These are phyloP conservation scores for Tympanoctomys barrerae DNA, from an alignment of 2,797 vertebrate species.

Conservation along the genomic window DNA sequence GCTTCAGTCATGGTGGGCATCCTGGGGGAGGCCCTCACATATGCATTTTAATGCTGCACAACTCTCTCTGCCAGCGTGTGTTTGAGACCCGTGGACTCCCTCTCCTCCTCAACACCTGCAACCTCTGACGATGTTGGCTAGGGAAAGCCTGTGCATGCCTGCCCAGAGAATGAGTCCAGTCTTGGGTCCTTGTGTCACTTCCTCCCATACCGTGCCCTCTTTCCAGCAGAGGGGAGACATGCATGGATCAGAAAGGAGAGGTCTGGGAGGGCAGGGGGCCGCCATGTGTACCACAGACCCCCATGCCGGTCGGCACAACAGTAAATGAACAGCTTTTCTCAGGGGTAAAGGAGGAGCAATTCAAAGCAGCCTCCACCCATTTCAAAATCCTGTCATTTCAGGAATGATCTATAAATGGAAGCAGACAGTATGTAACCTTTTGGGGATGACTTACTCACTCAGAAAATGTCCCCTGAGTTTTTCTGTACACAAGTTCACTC, in stretches of 20 bases:
- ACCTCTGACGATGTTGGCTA: background rate
- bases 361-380: no score
- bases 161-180: background rate
- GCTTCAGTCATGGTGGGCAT: fast-evolving
- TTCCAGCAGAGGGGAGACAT: background rate
- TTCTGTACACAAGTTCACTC: background rate
- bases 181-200: background rate
- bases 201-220: no score
- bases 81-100: background rate
- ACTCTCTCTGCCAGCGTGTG: no score
- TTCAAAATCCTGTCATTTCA: background rate
- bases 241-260: background rate
- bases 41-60: background rate
- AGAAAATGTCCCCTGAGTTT: background rate
- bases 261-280: background rate
- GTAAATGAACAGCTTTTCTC: no score
- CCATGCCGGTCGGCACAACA: fast-evolving
- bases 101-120: fast-evolving
- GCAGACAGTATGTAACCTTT: background rate
- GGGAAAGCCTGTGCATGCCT: background rate
- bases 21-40: background rate
- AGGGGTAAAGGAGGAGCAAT: fast-evolving
- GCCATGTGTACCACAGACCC: fast-evolving
- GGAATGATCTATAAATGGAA: background rate
- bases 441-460: background rate